Conservation (phyloP, 2,113 vertebrate genomes). For the Panurus biarmicus region DNA sequence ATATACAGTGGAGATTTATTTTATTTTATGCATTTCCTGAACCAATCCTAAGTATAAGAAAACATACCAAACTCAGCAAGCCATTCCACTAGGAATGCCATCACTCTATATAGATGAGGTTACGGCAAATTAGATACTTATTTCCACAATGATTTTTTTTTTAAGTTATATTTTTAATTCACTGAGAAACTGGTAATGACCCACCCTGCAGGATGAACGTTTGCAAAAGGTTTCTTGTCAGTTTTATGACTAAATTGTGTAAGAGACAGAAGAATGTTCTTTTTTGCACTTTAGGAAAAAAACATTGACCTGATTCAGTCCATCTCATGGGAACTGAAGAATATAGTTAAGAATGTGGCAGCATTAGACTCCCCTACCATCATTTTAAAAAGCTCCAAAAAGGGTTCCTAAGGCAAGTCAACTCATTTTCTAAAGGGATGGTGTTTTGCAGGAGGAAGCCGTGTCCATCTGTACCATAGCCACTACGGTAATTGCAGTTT, state of each 20-base stretch:
- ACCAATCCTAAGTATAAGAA: background rate
- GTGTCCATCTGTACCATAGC: background rate
- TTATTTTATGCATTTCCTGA: background rate
- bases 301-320: background rate
- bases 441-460: background rate
- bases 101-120: background rate
- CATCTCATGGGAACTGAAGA: background rate
- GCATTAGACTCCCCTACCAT: background rate
- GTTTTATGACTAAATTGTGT: background rate
- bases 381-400: background rate
- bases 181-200: background rate
- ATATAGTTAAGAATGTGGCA: background rate
- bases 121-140: background rate
- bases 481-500: background rate
- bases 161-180: background rate
- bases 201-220: background rate
- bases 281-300: background rate
- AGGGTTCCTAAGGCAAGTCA: background rate
- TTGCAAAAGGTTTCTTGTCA: background rate
- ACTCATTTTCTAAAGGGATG: background rate
- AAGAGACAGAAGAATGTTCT: background rate
- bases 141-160: background rate
- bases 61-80: background rate
- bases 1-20: background rate
- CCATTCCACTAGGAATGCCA: background rate